These are phyloP conservation scores for Crotalus horridus DNA, from an alignment of 2,113 vertebrate genomes.

Conservation along the genomic window DNA sequence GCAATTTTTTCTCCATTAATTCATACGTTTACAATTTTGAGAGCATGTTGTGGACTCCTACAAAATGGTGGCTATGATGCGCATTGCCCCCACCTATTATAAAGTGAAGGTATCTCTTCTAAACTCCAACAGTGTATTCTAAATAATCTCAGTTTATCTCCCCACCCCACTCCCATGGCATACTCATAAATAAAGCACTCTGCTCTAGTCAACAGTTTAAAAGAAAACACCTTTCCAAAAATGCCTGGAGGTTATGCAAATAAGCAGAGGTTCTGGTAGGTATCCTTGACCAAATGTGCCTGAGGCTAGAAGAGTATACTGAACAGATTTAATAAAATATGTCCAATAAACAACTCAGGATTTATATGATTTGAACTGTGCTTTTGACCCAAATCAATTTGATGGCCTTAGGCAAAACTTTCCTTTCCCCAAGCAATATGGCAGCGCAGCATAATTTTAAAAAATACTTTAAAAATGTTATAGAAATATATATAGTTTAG, in stretches of 20 bases:
- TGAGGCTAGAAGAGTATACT: not conserved
- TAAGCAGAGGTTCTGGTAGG: not conserved
- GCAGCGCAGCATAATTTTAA: not conserved
- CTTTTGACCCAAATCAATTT: not conserved
- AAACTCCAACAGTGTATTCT: not conserved
- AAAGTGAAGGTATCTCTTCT: not conserved
- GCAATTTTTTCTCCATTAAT: not conserved
- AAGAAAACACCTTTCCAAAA: not conserved
- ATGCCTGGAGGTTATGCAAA: not conserved
- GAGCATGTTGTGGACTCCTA: not conserved
- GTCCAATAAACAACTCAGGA: not conserved
- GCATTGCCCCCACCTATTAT: not conserved
- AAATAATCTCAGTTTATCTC: not conserved
- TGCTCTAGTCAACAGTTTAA: not conserved
- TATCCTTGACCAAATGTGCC: not conserved
- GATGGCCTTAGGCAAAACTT: not conserved
- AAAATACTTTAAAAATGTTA: not conserved
- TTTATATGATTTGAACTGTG: not conserved
- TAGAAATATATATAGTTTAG: not conserved
- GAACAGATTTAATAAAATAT: not conserved
- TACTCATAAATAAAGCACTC: not conserved
- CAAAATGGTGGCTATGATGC: not conserved
- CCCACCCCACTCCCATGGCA: not conserved
- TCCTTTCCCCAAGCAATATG: not conserved
- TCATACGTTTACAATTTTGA: not conserved